A percentile compares a stretch with the other conserved stretches of the same genome.
phyloP scores from a whole-genome alignment of 2,888 invertebrate species.

The Julus scandinavius region DNA sequence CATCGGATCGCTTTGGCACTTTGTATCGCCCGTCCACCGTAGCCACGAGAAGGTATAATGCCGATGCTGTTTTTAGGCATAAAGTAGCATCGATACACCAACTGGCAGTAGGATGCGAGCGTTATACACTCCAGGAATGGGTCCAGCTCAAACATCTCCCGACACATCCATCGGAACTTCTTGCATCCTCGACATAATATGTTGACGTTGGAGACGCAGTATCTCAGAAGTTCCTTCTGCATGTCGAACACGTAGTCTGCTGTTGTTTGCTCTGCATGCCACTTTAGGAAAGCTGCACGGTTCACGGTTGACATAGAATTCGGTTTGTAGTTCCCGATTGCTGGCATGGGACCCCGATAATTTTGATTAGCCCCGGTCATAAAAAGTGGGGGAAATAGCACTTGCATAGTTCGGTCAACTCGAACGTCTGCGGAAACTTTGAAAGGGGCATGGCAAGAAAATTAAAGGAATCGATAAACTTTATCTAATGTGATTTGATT shows the following conservation, averaged over 20 bases:
- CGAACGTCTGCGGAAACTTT: neutral
- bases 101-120: neutral
- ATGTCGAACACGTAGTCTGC: neutral
- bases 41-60: neutral
- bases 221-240: neutral
- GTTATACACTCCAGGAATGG: slow-evolving; percentile 22
- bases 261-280: neutral
- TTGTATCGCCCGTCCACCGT: neutral
- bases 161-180: neutral
- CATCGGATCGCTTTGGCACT: neutral
- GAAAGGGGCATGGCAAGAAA: slow-evolving; percentile 36
- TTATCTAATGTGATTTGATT: neutral
- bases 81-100: neutral
- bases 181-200: neutral
- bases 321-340: neutral
- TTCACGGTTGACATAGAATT: neutral
- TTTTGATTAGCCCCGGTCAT: too few relatives aligned
- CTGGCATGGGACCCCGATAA: too few relatives aligned
- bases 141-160: neutral
- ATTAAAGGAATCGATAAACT: slow-evolving; percentile 28
- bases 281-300: neutral
- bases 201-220: neutral
- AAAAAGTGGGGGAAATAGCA: too few relatives aligned
- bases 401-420: too few relatives aligned
- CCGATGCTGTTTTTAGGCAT: neutral